Evolutionary conservation across 2,888 invertebrate genomes (phyloP).

Genomic region (Cephus spinipes): DNA sequence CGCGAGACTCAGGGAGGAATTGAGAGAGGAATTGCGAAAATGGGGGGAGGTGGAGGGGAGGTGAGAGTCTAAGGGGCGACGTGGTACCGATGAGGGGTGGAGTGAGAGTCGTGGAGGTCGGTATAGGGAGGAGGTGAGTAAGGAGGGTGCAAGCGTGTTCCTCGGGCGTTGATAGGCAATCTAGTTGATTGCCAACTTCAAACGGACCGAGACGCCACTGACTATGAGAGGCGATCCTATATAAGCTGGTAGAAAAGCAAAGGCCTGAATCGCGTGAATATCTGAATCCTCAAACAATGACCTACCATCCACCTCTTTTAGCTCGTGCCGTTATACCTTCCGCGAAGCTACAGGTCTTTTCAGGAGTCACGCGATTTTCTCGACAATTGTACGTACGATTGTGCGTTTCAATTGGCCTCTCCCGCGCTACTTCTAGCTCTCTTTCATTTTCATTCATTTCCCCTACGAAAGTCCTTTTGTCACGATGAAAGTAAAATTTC

Average conservation of each 20-base stretch:
- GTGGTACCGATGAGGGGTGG: slow-evolving; percentile 26
- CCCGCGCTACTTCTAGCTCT: no score
- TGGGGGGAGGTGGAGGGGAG: slow-evolving; percentile 18
- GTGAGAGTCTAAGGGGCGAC: slow-evolving; percentile 28
- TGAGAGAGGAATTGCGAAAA: slow-evolving; percentile 19
- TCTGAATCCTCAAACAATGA: slow-evolving; percentile 36
- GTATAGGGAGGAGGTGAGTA: slow-evolving; percentile 25
- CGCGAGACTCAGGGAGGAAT: not conserved
- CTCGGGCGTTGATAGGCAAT: slow-evolving; percentile 65
- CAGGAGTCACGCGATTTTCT: not conserved
- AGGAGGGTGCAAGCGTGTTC: slow-evolving; percentile 42
- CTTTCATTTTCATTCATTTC: not conserved
- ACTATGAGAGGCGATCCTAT: slow-evolving; percentile 29
- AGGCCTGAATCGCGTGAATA: slow-evolving; percentile 30
- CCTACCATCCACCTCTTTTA: slow-evolving; percentile 3
- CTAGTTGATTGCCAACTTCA: slow-evolving; percentile 66
- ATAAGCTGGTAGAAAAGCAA: slow-evolving; percentile 35
- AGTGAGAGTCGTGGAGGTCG: slow-evolving; percentile 23
- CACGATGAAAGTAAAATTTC: not conserved
- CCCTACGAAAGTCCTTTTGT: not conserved
- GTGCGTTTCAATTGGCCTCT: not conserved
- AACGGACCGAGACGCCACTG: slow-evolving; percentile 53
- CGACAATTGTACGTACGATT: not conserved
- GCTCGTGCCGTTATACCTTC: not conserved
- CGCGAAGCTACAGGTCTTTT: not conserved